Evolutionary conservation across 2,113 vertebrate genomes (phyloP).

Genomic region (Lethenteron reissneri): DNA sequence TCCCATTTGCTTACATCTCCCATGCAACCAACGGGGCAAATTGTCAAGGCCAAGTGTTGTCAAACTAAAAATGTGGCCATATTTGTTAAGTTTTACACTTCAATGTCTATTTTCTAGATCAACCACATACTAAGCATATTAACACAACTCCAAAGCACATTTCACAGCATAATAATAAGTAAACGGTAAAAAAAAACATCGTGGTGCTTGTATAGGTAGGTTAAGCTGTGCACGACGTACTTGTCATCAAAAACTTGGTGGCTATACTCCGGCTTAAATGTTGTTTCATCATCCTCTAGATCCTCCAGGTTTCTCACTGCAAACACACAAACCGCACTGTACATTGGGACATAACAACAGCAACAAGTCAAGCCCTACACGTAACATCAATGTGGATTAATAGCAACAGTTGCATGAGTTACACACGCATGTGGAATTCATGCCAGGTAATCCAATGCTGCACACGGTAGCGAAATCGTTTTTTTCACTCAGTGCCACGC

Average conservation of each 20-base stretch:
- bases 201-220: no score
- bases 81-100: background rate
- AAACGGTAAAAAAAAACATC: no score
- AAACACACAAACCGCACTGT: constrained; percentile 10
- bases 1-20: no score
- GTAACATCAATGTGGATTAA: background rate
- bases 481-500: background rate
- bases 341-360: background rate
- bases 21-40: no score
- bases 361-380: constrained; percentile 6
- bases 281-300: constrained; percentile 68
- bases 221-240: constrained; percentile 31
- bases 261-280: constrained; percentile 81
- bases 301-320: constrained; percentile 83
- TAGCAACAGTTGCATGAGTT: background rate
- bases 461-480: background rate
- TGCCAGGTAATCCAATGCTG: background rate
- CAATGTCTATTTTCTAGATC: background rate
- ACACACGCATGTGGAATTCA: background rate
- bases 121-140: constrained; percentile 1
- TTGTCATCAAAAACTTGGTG: constrained; percentile 94
- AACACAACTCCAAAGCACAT: background rate
- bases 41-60: no score
- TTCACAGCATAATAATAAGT: background rate
- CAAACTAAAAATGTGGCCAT: no score